phyloP scores from a whole-genome alignment of 2,888 invertebrate species.

The Coleophora deauratella region DNA sequence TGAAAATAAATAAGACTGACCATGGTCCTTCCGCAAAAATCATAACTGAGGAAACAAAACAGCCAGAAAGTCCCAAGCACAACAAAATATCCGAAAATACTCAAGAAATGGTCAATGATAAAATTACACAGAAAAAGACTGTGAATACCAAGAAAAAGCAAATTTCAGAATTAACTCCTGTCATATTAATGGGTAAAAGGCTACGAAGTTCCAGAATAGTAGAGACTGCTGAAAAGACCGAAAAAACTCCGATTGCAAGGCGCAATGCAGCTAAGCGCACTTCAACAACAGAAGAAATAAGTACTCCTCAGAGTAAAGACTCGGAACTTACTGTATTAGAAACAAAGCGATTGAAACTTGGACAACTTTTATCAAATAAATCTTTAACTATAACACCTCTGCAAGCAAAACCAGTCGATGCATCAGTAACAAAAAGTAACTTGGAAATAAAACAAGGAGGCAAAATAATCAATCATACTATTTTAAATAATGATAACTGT shows the following conservation, averaged over 20 bases:
- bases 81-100: constrained; percentile 35
- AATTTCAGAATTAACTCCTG: constrained; percentile 31
- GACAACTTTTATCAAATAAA: constrained; percentile 56
- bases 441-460: constrained; percentile 39
- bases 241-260: constrained; percentile 23
- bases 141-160: constrained; percentile 49
- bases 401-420: constrained; percentile 32
- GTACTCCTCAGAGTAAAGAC: constrained; percentile 42
- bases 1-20: constrained; percentile 78
- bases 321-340: constrained; percentile 48
- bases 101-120: constrained; percentile 41
- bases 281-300: constrained; percentile 29
- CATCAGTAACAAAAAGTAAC: constrained; percentile 35
- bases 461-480: constrained; percentile 43
- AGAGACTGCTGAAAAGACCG: constrained; percentile 44
- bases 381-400: constrained; percentile 52
- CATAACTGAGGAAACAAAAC: constrained; percentile 55
- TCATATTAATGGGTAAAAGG: constrained; percentile 49
- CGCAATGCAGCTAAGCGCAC: constrained; percentile 45
- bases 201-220: constrained; percentile 59
- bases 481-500: constrained; percentile 60
- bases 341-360: constrained; percentile 58
- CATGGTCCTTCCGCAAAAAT: constrained; percentile 67
- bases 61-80: constrained; percentile 32
- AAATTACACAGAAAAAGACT: constrained; percentile 37